Base-by-base conservation (phyloP, 1,140 invertebrate species). In the Drosophila kanapiae region DNA sequence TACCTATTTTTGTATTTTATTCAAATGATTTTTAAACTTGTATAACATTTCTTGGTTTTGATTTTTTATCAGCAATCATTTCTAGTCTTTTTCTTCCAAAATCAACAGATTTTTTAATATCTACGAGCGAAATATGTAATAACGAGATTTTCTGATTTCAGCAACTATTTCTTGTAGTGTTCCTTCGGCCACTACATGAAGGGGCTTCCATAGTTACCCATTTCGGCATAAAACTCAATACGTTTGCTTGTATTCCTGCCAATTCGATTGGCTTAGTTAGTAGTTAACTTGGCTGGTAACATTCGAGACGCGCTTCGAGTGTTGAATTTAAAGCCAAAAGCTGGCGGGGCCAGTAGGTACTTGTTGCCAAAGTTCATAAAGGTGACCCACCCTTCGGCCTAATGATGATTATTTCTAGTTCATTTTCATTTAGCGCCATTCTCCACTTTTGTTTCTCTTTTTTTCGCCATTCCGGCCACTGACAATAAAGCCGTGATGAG, bases 381-480 rank as follows among this genome's bases (percentile, higher is more conserved):
- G 70, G 70, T 74, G 68, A 60, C 48, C 61, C 42, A 62, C 71
- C 47, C 67, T 68, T 38, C 61, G 3, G 63, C 61, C 84, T 85
- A 90, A 90, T 90, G 81, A 90, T 85, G 85, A 88, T 88, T 88
- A 90, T 88, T 90, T 90, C 81, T 84, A 78, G 75, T 78, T 80
- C 78, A 85, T 90, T 84, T 88, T 74, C 80, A 84, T 90, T 88
- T 84, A 78, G 78, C 64, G 70, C 62, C 49, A 71, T 78, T 82
- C 65, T 75, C 53, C 33, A 38, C 53, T 78, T 82, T 82, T 59
- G 33, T 54, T 54, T 54, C 48, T 14, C 37, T 45, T 23, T 10
- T 42, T 43, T 27, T 33, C 16, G 38, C 29, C 62, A 23, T 16
- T 18, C 14, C 31, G 33, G 38, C 61, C 9, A 42, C 45, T 38